These are phyloP conservation scores for Corvus hawaiiensis DNA, from an alignment of 2,113 vertebrate species.

Conservation along the genomic window DNA sequence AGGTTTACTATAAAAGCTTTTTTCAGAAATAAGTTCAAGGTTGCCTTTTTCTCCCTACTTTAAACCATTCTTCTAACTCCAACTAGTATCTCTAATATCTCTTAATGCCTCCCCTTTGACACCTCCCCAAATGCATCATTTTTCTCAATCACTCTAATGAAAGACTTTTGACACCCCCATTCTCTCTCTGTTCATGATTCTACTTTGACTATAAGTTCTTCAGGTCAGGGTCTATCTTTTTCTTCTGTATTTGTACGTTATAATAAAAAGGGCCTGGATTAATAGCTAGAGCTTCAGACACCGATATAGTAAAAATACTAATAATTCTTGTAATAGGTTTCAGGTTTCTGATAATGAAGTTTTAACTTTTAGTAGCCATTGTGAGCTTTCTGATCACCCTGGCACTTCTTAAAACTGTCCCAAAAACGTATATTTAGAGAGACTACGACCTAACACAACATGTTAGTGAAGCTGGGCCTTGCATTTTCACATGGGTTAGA, in stretches of 20 bases:
- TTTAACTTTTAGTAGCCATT: neutral
- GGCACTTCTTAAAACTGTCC: neutral
- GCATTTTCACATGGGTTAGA: neutral
- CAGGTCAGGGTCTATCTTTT: constrained; percentile 48
- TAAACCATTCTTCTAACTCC: constrained; percentile 52
- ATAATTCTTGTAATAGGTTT: neutral
- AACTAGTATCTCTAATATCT: constrained; percentile 42
- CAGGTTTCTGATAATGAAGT: neutral
- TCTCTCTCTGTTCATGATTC: constrained; percentile 42
- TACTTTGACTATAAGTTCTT: constrained; percentile 45
- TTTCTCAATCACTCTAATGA: constrained; percentile 61
- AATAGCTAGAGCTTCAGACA: neutral
- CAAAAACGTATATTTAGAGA: neutral
- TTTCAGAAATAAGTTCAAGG: constrained; percentile 57
- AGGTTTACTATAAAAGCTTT: constrained; percentile 58
- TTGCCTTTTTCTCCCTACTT: constrained; percentile 41
- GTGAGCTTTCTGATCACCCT: neutral
- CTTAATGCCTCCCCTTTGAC: constrained; percentile 66
- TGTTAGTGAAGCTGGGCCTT: neutral
- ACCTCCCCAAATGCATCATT: constrained; percentile 60
- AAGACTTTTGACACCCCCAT: constrained; percentile 52
- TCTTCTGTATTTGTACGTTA: constrained; percentile 17
- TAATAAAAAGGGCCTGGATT: constrained; percentile 14
- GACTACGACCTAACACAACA: neutral
- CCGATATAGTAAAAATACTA: neutral